Base-by-base conservation (phyloP, 2,113 vertebrate species). In the Macquaria australasica region DNA sequence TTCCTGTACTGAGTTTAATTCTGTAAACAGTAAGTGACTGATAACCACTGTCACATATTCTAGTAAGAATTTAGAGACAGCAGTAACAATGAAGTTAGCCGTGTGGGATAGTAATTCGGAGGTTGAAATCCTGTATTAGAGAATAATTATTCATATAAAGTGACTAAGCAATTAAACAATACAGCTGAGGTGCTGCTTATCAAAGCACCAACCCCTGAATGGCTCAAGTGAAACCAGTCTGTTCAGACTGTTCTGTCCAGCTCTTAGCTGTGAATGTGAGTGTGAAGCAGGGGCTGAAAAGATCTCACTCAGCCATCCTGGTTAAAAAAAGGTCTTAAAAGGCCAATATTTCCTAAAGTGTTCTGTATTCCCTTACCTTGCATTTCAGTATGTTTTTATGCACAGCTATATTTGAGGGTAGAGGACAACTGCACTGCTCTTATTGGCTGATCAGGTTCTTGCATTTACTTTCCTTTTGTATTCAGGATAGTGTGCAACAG, bases 241-340 rank as follows among this genome's bases (percentile, higher is more conserved):
- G 16, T 20, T 2, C 16, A 25, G 12, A 51, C 60, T n/a, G 28
- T 28, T 58, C 66, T 25, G 23, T 53, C 12, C 1, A 6, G 18
- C 68, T 34, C 23, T 82, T 2, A 37, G 48, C n/a, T 78, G 66
- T 71, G 56, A 64, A n/a, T 75, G 23, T 55, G 31, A 63, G 28
- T 70, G 34, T 64, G 37, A 70, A 45, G 45, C 15, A 37, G 20
- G 58, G 20, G 18, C n/a, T 80, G 15, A 75, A 69, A 62, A 16
- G 50, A 11, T 25, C 25, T 59, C 21, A 28, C 14, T 67, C 68
- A 73, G 20, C 58, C 20, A 76, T 72, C 59, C 7, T 66, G 2
- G 14, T 64, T 69, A 15, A 45, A 53, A 53, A 71, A 79, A 69
- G 34, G 10, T 20, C 37, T 60, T 59, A 20, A 63, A 75, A 53